A percentile compares a stretch with the other conserved stretches of the same genome.
These are phyloP conservation scores for Gymnogyps californianus DNA, from an alignment of 2,113 vertebrate species.

Conservation along the genomic window DNA sequence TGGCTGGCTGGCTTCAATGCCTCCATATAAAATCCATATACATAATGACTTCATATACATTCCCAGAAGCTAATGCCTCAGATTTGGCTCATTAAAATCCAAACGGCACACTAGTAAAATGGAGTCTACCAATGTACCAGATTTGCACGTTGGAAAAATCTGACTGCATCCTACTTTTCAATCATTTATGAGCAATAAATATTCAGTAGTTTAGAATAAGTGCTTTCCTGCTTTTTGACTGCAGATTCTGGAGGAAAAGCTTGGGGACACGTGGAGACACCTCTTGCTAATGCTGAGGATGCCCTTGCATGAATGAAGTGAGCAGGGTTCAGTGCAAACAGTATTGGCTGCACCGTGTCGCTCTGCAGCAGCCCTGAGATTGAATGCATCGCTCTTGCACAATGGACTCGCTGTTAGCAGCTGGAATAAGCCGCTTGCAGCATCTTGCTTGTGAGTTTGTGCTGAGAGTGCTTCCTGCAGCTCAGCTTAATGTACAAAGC, in stretches of 20 bases:
- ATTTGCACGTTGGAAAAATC: neutral
- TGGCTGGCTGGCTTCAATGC: neutral
- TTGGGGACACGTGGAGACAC: neutral
- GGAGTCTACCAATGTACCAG: neutral
- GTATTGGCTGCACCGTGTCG: fast-evolving
- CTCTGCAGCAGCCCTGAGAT: neutral
- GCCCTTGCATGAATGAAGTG: fast-evolving
- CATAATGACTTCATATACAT: neutral
- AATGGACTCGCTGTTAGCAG: fast-evolving
- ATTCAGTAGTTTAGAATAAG: neutral
- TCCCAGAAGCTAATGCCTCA: neutral
- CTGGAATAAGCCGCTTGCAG: neutral
- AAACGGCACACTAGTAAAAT: fast-evolving
- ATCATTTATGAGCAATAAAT: neutral
- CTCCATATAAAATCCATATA: neutral
- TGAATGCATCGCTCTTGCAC: neutral
- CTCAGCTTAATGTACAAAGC: neutral
- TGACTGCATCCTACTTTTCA: neutral
- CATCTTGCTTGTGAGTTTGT: neutral
- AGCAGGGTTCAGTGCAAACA: neutral
- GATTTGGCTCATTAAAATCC: neutral
- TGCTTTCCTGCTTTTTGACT: neutral
- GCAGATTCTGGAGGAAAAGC: neutral
- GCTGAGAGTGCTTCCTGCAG: neutral
- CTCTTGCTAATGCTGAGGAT: neutral